Base-by-base conservation (phyloP, 2,113 vertebrate species). In the Galbula dea region DNA sequence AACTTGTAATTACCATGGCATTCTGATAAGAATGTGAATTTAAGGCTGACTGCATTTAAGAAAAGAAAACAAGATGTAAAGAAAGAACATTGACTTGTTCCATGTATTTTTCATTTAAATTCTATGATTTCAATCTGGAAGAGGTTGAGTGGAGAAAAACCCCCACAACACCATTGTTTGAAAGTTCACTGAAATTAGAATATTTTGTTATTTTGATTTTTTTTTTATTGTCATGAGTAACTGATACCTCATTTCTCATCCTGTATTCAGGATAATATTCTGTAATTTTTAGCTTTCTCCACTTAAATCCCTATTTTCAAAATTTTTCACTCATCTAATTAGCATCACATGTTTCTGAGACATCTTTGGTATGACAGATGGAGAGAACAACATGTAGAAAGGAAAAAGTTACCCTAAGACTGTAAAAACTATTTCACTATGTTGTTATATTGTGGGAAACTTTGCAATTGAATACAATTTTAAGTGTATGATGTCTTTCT, bases 61-160 rank as follows among this genome's bases (percentile, higher is more conserved):
- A 63, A 80, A 11, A 67, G n/a, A 74, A 27, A 0, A 0, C 23
- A 76, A 55, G 16, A 73, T 36, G 4, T n/a, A 57, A 88, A 48
- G 19, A 58, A 88, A 11, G 19, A 76, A 18, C 11, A 77, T 11
- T 4, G 6, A 37, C 22, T 59, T 71, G 4, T 54, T 27, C 17
- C 20, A 30, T 5, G 3, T 80, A 15, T 19, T 63, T 90, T 26
- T 1, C 51, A 58, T 65, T 76, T 61, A 58, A 62, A 77, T 37
- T 67, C 49, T 84, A 66, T 48, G 1, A 34, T 49, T 83, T 61
- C 45, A 5, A 67, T 37, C 20, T 67, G 23, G 91, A 84, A 86
- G 30, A 69, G 2, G 5, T 1, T 48, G 26, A 51, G 1, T 2
- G 1, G 13, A 2, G 45, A 59, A 7, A 39, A 36, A 69, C 15